Percentiles rank a stretch among this genome's conserved stretches.
These are phyloP conservation scores for Andrena flavipes DNA, from an alignment of 2,888 invertebrate genomes.

Conservation along the genomic window DNA sequence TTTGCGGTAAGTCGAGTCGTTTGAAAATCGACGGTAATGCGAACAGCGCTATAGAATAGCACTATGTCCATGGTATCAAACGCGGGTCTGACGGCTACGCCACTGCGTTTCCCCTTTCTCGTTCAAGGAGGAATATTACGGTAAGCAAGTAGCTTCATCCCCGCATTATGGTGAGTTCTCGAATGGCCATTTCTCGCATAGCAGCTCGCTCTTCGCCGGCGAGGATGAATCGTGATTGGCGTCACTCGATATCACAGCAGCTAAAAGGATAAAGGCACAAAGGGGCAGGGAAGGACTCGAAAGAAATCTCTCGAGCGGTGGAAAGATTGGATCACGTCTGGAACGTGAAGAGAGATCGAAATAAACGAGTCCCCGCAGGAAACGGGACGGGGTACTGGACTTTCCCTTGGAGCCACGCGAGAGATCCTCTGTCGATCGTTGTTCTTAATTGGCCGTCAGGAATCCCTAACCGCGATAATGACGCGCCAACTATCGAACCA, in stretches of 20 bases:
- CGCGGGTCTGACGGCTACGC: not conserved
- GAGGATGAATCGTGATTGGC: constrained; percentile 24
- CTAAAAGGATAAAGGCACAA: constrained; percentile 19
- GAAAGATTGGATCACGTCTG: constrained; percentile 64
- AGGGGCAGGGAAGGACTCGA: not conserved
- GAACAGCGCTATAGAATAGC: no score
- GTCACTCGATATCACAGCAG: not conserved
- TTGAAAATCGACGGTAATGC: not conserved
- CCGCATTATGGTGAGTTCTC: not conserved
- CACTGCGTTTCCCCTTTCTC: not conserved
- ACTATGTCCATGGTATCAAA: no score
- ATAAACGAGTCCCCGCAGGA: constrained; percentile 58
- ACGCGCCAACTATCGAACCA: constrained; percentile 3
- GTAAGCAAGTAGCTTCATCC: not conserved
- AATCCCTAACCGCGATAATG: not conserved
- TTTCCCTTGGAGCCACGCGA: constrained; percentile 2
- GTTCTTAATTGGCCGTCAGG: constrained; percentile 5
- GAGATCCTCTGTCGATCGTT: not conserved
- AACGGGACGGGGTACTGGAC: constrained; percentile 19
- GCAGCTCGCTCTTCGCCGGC: not conserved
- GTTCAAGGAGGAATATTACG: not conserved
- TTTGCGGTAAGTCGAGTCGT: not conserved
- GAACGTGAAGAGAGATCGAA: constrained; percentile 50
- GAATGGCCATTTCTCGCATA: not conserved
- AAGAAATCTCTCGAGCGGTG: not conserved